These are phyloP conservation scores for Junonia oenone DNA, from an alignment of 2,888 invertebrate species.

Conservation along the genomic window DNA sequence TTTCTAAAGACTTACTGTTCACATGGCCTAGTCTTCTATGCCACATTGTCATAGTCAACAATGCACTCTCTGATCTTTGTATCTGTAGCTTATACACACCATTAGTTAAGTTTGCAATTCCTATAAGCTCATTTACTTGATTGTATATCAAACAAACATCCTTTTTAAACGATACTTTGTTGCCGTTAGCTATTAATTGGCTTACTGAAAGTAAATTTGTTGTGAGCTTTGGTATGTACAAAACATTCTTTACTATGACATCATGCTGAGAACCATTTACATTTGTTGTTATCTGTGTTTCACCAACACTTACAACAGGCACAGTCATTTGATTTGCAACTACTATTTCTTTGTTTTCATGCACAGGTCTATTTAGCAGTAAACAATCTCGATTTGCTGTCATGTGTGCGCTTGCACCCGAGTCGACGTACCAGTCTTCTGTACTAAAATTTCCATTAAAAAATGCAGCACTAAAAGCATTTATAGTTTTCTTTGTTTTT, in stretches of 20 bases:
- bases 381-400: slow-evolving; percentile 25
- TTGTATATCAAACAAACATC: slow-evolving; percentile 21
- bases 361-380: background rate
- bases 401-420: too few relatives aligned
- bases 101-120: background rate
- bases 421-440: slow-evolving; percentile 30
- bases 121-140: background rate
- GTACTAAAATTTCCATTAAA: too few relatives aligned
- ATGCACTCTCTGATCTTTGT: background rate
- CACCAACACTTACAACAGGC: background rate
- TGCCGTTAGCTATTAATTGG: slow-evolving; percentile 20
- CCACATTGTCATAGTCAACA: background rate
- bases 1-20: background rate
- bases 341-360: background rate
- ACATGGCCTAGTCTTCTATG: background rate
- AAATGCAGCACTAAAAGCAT: slow-evolving; percentile 14
- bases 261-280: slow-evolving; percentile 3
- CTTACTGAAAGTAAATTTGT: slow-evolving; percentile 31
- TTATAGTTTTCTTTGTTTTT: slow-evolving; percentile 1
- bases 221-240: slow-evolving; percentile 31
- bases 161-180: slow-evolving; percentile 18
- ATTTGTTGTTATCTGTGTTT: background rate
- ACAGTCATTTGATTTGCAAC: background rate
- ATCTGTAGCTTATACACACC: background rate
- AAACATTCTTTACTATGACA: slow-evolving; percentile 20